These are phyloP conservation scores for Hypolimnas misippus DNA, from an alignment of 2,888 invertebrate genomes.

Conservation along the genomic window DNA sequence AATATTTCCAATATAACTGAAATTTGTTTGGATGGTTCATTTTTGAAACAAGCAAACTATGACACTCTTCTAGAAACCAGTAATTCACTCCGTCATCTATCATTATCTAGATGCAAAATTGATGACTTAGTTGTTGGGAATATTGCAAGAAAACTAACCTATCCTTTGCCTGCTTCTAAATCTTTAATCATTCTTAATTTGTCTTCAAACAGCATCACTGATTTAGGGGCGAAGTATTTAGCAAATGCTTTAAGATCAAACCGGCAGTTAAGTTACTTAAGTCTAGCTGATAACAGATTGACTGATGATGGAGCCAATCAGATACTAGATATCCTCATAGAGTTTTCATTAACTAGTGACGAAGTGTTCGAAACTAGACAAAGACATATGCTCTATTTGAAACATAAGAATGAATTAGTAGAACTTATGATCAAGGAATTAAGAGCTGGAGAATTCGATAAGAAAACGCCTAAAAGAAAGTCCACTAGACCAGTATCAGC, in stretches of 20 bases:
- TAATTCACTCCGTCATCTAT: conserved; percentile 52
- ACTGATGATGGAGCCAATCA: conserved; percentile 54
- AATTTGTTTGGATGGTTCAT: conserved; percentile 56
- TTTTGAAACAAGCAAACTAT: conserved; percentile 54
- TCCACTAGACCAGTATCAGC: conserved; percentile 12
- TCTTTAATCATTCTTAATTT: conserved; percentile 57
- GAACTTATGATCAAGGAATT: conserved; percentile 46
- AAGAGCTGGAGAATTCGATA: conserved; percentile 46
- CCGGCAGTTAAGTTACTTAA: conserved; percentile 58
- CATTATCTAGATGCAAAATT: conserved; percentile 59
- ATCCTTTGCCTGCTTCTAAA: conserved; percentile 53
- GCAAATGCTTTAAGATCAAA: conserved; percentile 57
- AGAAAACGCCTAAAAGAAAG: conserved; percentile 47
- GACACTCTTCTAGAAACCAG: conserved; percentile 51
- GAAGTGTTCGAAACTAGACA: conserved; percentile 51
- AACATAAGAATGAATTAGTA: conserved; percentile 48
- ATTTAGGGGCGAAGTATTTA: conserved; percentile 55
- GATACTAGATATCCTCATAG: conserved; percentile 51
- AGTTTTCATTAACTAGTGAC: conserved; percentile 53
- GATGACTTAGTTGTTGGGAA: conserved; percentile 52
- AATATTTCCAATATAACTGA: conserved; percentile 56
- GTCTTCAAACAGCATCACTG: conserved; percentile 61
- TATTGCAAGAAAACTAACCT: conserved; percentile 50
- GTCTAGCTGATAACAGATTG: conserved; percentile 59
- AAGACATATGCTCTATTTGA: conserved; percentile 51